phyloP scores from a whole-genome alignment of 2,797 vertebrate species.

The Mycteria americana region DNA sequence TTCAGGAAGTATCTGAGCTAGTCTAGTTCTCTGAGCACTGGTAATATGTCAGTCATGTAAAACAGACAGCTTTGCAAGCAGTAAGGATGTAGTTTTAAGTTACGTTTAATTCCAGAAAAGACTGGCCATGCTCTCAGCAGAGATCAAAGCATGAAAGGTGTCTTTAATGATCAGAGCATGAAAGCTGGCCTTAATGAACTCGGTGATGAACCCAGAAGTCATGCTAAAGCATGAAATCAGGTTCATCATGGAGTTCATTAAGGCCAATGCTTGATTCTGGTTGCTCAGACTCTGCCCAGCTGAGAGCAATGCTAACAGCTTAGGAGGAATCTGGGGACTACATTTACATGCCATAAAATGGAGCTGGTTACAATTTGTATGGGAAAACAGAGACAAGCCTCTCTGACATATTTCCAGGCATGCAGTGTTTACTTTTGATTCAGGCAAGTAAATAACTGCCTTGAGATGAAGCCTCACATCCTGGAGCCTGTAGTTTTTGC shows the following conservation, averaged over 20 bases:
- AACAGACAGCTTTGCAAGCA: neutral
- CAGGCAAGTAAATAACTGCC: neutral
- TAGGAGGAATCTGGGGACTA: neutral
- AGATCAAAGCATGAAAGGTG: neutral
- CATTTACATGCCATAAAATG: neutral
- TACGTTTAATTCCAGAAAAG: neutral
- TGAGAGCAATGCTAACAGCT: neutral
- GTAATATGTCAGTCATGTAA: neutral
- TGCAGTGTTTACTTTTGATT: neutral
- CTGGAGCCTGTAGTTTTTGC: neutral
- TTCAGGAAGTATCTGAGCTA: neutral
- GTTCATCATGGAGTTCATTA: fast-evolving
- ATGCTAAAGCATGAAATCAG: neutral
- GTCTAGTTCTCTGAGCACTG: neutral
- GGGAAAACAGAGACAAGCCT: neutral
- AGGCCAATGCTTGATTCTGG: neutral
- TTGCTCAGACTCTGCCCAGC: neutral
- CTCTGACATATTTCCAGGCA: neutral
- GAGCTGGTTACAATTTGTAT: neutral
- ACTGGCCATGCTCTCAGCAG: neutral
- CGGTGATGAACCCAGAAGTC: neutral
- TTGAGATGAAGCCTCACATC: neutral
- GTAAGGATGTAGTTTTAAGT: neutral
- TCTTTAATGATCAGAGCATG: neutral
- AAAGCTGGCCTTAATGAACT: neutral